These are phyloP conservation scores for Tympanuchus pallidicinctus DNA, from an alignment of 2,113 vertebrate genomes.

Conservation along the genomic window DNA sequence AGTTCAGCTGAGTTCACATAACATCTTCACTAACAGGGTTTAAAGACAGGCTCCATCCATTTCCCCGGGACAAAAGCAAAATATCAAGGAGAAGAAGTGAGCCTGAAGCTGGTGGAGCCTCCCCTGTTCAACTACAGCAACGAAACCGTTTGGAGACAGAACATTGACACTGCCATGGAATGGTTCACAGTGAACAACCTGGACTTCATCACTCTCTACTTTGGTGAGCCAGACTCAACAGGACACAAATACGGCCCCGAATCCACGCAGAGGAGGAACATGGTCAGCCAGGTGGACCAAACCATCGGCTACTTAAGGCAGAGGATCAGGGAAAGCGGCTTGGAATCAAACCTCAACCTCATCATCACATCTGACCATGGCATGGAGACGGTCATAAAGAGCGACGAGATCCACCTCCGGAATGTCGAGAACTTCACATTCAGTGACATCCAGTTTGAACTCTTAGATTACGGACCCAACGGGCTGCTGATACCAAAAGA, in stretches of 20 bases:
- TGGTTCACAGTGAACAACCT: conserved; percentile 82
- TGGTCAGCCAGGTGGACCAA: conserved; percentile 87
- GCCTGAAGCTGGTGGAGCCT: conserved; percentile 78
- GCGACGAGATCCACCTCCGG: conserved; percentile 76
- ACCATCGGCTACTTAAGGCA: conserved; percentile 85
- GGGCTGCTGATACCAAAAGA: conserved; percentile 88
- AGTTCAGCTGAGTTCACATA: not conserved
- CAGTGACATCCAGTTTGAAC: conserved; percentile 83
- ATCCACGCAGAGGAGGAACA: conserved; percentile 76
- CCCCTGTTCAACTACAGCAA: conserved; percentile 76
- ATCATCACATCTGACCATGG: conserved; percentile 91
- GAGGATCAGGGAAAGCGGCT: conserved; percentile 45
- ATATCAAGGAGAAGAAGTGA: conserved; percentile 79
- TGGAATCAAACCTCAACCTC: conserved; percentile 80
- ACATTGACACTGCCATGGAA: conserved; percentile 79
- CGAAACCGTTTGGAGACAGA: conserved; percentile 83
- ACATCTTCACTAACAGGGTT: conserved; percentile 77
- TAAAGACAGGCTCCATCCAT: conserved; percentile 88
- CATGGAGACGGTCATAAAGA: conserved; percentile 80
- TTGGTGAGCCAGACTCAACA: conserved; percentile 85
- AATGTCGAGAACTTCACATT: conserved; percentile 81
- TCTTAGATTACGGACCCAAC: conserved; percentile 87
- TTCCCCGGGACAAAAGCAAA: conserved; percentile 86
- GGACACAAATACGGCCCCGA: conserved; percentile 88
- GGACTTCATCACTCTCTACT: conserved; percentile 89